Percentiles rank a stretch among this genome's conserved stretches.
Evolutionary conservation across 2,797 vertebrate genomes (phyloP).

Genomic region (Saxicola maurus): DNA sequence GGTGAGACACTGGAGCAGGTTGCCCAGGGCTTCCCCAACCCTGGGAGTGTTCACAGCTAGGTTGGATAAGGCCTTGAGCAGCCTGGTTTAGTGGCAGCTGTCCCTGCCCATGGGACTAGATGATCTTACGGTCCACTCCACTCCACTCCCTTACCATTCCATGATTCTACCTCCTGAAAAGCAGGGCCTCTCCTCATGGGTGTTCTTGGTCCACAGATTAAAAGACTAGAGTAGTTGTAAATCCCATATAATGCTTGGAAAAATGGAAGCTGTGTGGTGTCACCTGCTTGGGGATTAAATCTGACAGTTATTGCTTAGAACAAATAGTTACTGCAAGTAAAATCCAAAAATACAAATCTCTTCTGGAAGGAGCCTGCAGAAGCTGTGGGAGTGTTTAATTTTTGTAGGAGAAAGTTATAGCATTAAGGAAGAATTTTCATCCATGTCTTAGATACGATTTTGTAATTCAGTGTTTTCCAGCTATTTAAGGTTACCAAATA

Average conservation of each 20-base stretch:
- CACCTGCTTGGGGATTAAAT: accelerated
- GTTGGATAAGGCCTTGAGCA: neutral
- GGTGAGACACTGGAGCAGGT: neutral
- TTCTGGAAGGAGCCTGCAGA: neutral
- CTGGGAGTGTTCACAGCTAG: neutral
- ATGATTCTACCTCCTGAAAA: accelerated
- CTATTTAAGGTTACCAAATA: neutral
- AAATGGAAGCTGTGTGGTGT: accelerated
- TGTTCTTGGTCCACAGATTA: accelerated
- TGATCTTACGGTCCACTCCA: neutral
- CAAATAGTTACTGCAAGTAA: neutral
- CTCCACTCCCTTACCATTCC: no score
- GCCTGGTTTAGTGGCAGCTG: neutral
- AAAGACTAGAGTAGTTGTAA: accelerated
- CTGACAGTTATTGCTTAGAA: accelerated
- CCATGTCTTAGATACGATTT: accelerated
- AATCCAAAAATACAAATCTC: neutral
- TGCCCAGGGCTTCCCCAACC: neutral
- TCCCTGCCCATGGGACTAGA: neutral
- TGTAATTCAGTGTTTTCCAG: neutral
- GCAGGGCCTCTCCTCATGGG: accelerated
- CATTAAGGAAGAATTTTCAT: neutral
- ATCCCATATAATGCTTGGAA: accelerated
- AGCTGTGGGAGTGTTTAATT: accelerated
- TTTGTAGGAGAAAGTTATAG: neutral